Conservation (phyloP, 2,888 invertebrate genomes). For the Teinopalpus imperialis region DNA sequence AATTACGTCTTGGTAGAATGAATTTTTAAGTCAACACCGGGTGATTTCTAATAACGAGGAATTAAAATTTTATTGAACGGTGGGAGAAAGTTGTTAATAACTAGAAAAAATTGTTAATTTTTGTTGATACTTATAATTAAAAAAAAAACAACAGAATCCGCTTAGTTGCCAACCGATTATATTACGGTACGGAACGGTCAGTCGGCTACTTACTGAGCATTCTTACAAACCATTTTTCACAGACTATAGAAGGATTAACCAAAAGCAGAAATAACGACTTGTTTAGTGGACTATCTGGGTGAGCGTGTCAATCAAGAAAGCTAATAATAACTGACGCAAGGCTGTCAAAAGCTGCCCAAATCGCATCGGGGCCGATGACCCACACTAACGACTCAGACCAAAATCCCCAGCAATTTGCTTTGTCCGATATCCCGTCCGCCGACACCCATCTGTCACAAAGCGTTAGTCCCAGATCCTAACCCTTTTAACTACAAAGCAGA, state of each 20-base stretch:
- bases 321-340: conserved; percentile 68
- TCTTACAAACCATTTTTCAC: conserved; percentile 3
- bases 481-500: conserved; percentile 44
- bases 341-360: conserved; percentile 78
- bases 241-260: conserved; percentile 21
- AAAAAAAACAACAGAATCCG: no score
- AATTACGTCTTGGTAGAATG: no score
- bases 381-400: conserved; percentile 76
- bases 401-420: conserved; percentile 67
- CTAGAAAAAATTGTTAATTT: no score
- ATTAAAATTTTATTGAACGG: no score
- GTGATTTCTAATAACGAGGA: no score
- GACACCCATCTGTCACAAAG: conserved; percentile 45
- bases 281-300: conserved; percentile 18
- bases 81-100: no score
- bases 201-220: background rate
- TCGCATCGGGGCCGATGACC: conserved; percentile 78
- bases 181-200: no score
- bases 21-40: no score
- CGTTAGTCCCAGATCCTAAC: conserved; percentile 41
- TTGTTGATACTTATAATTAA: no score
- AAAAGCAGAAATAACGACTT: conserved; percentile 12
- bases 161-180: no score
- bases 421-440: conserved; percentile 41
- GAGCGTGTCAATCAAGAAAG: conserved; percentile 66